phyloP scores from a whole-genome alignment of 1,140 invertebrate genomes.

The Xylocopa sonorina region DNA sequence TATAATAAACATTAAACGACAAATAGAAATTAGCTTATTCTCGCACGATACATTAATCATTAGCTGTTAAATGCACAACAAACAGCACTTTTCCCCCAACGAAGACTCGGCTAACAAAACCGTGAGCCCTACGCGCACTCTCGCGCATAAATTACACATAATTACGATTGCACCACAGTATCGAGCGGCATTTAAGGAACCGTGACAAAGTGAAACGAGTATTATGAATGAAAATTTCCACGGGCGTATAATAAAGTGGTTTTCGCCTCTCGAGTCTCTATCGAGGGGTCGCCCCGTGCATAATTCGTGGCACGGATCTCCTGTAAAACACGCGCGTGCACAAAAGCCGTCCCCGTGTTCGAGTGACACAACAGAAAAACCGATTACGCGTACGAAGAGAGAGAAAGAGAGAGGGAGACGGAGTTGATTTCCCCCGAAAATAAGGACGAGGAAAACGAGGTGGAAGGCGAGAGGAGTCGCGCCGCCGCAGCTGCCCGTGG shows the following conservation, averaged over 20 bases:
- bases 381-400: constrained; percentile 40
- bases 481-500: constrained; percentile 78
- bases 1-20: no score
- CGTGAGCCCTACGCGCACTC: no score
- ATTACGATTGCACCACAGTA: not conserved
- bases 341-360: constrained; percentile 19
- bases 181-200: not conserved
- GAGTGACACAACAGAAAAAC: constrained; percentile 35
- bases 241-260: constrained; percentile 61
- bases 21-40: no score
- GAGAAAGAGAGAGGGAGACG: no score
- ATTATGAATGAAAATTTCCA: constrained; percentile 67
- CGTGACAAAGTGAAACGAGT: constrained; percentile 50
- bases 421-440: constrained; percentile 58
- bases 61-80: not conserved
- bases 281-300: constrained; percentile 36
- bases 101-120: not conserved
- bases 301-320: constrained; percentile 44
- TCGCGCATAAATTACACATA: not conserved
- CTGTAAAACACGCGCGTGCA: constrained; percentile 52
- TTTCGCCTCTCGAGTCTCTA: constrained; percentile 40
- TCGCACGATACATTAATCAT: not conserved
- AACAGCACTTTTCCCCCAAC: not conserved
- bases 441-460: constrained; percentile 46
- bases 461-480: constrained; percentile 50